Conservation (phyloP, 2,797 vertebrate species). For the Enteromius unitaeniatus region DNA sequence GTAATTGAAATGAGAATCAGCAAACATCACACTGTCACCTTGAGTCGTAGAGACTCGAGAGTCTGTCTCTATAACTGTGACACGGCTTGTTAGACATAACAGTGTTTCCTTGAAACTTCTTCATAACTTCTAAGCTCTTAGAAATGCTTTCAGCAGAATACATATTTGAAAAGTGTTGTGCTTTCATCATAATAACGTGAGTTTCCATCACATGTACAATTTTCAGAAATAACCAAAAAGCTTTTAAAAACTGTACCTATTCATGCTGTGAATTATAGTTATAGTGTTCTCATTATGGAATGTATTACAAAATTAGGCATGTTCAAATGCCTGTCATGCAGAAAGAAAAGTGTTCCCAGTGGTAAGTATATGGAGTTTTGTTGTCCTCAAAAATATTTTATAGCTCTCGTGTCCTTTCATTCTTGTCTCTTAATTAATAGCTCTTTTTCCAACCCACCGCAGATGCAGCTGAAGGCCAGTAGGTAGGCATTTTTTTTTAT, state of each 20-base stretch:
- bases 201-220: not conserved
- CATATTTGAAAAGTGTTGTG: not conserved
- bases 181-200: no score
- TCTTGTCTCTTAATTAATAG: not conserved
- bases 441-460: not conserved
- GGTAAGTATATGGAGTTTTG: not conserved
- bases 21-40: not conserved
- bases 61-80: not conserved
- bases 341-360: not conserved
- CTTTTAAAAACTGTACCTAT: not conserved
- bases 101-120: not conserved
- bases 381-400: not conserved
- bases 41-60: not conserved
- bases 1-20: not conserved
- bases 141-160: not conserved
- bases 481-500: not conserved
- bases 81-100: not conserved
- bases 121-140: not conserved
- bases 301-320: not conserved
- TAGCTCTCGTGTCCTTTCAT: not conserved
- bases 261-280: not conserved
- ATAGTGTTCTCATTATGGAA: not conserved
- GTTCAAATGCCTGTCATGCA: not conserved
- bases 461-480: not conserved
- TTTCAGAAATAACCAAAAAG: constrained; percentile 19